phyloP scores from a whole-genome alignment of 2,888 invertebrate genomes.

The Aporophyla lueneburgensis region DNA sequence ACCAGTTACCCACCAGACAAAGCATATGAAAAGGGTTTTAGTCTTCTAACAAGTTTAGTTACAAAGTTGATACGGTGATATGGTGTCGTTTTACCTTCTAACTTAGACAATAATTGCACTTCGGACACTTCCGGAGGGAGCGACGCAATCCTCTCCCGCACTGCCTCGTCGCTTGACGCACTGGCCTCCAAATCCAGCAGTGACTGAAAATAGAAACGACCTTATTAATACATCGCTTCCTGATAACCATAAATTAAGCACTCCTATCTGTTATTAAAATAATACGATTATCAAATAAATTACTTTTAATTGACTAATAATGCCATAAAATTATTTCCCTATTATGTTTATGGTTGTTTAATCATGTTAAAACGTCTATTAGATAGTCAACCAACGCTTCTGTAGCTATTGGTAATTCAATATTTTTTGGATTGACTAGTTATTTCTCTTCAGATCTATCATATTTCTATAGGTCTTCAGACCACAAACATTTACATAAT shows the following conservation, averaged over 20 bases:
- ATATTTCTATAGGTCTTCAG: background rate
- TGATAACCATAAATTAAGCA: background rate
- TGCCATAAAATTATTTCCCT: slow-evolving; percentile 13
- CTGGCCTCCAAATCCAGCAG: slow-evolving; percentile 97
- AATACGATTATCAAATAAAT: slow-evolving; percentile 14
- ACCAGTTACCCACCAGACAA: slow-evolving; percentile 5
- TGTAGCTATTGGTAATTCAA: background rate
- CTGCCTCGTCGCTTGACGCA: slow-evolving; percentile 98
- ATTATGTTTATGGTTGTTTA: background rate
- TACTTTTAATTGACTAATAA: slow-evolving; percentile 19
- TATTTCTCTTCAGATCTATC: background rate
- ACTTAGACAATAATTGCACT: slow-evolving; percentile 95
- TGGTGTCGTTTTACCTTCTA: slow-evolving; percentile 92
- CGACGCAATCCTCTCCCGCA: slow-evolving; percentile 97
- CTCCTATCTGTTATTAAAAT: background rate
- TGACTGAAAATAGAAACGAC: slow-evolving; percentile 82
- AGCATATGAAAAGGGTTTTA: background rate
- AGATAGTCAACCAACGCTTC: background rate
- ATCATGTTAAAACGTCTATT: background rate
- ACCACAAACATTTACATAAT: background rate
- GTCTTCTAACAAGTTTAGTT: slow-evolving; percentile 44
- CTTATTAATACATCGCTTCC: slow-evolving; percentile 7
- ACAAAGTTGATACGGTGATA: slow-evolving; percentile 65
- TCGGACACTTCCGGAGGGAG: slow-evolving; percentile 98
- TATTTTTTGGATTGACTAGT: slow-evolving; percentile 1